Conservation (phyloP, 2,113 vertebrate genomes). For the Megaceryle maxima region DNA sequence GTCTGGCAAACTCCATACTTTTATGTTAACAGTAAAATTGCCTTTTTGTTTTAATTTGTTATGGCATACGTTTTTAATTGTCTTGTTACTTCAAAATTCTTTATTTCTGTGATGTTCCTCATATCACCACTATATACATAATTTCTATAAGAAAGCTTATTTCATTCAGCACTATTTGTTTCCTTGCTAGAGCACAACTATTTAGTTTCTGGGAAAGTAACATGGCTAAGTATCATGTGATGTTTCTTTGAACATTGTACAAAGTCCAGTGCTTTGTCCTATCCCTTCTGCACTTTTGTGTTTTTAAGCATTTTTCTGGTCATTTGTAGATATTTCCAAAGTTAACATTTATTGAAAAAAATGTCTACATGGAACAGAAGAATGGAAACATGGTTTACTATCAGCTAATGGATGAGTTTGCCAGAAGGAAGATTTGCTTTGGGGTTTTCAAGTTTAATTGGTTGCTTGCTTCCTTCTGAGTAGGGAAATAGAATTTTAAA, state of each 20-base stretch:
- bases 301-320: background rate
- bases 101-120: background rate
- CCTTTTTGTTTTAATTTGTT: background rate
- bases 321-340: background rate
- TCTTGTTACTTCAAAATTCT: background rate
- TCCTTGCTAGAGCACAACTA: background rate
- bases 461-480: background rate
- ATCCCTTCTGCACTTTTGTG: background rate
- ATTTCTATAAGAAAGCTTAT: background rate
- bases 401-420: background rate
- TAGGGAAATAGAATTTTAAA: background rate
- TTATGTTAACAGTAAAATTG: background rate
- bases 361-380: background rate
- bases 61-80: background rate
- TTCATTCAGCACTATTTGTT: background rate
- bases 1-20: background rate
- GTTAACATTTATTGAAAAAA: background rate
- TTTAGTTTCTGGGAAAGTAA: background rate
- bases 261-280: background rate
- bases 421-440: background rate
- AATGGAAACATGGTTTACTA: background rate
- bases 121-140: fast-evolving
- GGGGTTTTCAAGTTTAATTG: background rate
- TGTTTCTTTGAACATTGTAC: background rate
- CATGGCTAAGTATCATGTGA: background rate